Base-by-base conservation (phyloP, 1,140 invertebrate genomes). In the Tetramorium simillimum region DNA sequence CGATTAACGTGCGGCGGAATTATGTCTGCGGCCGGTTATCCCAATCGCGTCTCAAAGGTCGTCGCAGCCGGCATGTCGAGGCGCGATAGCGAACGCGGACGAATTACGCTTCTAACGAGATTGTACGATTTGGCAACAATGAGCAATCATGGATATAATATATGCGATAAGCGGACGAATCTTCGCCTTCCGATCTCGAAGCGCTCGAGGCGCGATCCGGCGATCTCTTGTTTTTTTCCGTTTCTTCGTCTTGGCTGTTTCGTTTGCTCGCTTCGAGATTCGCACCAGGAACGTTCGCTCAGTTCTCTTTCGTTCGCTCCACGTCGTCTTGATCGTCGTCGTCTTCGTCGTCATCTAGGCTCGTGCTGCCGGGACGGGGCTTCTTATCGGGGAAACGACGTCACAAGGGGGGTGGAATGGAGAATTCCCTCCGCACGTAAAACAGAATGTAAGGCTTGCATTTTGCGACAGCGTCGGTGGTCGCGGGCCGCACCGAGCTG, bases 371-470 rank as follows among this genome's bases (percentile, higher is more conserved):
- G 67, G 86, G 91, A 93, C 92, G 91, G 86, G 91, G 85, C 81
- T 88, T 91, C 81, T 88, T 91, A 63, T 88, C 85, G 65, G 90
- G 81, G 88, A 93, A 91, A 89, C 91, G 90, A 88, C 92, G 93
- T 94, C 94, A 94, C 94, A 94, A 94, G 40, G 94, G 94, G 65
- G 94, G 94, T 85, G 94, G 94, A 94, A 95, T 95, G 58, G 94
- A 95, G 87, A 95, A 95, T 82, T 98, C 97, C 84, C 97, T 96
- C 51, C 97, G 96, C 88, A 98, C 97, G 95, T 98, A 98, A 95
- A 98, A 98, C 84, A 98, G 95, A 91, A 98, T 98, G 95, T 98
- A 98, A 28, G 98, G 97, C 95, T 98, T 98, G 94, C 97, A 97
- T 87, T 97, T 96, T 2, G 96, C 96, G 40, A 98, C 98, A 10